These are phyloP conservation scores for Charina bottae DNA, from an alignment of 2,113 vertebrate species.

Conservation along the genomic window DNA sequence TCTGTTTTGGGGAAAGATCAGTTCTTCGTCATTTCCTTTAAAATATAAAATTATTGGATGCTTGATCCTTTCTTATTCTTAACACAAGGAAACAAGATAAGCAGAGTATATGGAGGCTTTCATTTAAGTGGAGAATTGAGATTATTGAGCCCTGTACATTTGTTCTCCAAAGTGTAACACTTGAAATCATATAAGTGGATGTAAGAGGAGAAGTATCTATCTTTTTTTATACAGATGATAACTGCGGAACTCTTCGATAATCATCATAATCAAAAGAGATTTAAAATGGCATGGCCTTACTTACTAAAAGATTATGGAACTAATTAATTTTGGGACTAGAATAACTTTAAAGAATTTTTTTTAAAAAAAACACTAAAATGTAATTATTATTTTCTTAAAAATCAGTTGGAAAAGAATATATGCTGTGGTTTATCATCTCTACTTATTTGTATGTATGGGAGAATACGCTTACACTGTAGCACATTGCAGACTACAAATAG, in stretches of 20 bases:
- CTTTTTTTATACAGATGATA: neutral
- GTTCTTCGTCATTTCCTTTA: neutral
- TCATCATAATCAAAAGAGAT: conserved; percentile 45
- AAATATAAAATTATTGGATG: neutral
- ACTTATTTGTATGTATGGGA: conserved; percentile 39
- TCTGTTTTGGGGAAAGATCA: conserved; percentile 37
- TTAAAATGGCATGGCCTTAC: conserved; percentile 52
- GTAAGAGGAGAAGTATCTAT: neutral
- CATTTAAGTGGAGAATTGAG: neutral
- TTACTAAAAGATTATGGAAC: conserved; percentile 47
- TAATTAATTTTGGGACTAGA: neutral
- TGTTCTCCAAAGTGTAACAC: neutral
- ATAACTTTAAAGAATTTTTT: neutral
- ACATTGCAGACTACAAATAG: conserved; percentile 42
- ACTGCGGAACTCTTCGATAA: neutral
- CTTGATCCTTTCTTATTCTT: neutral
- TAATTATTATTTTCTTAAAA: conserved; percentile 42
- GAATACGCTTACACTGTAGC: conserved; percentile 35
- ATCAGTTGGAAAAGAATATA: conserved; percentile 38
- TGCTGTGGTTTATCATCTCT: conserved; percentile 47
- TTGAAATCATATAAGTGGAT: neutral
- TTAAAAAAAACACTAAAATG: neutral
- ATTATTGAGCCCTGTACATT: neutral
- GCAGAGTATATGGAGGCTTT: neutral
- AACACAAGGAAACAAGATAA: neutral